Base-by-base conservation (phyloP, 2,113 vertebrate genomes). In the Xenus cinereus region DNA sequence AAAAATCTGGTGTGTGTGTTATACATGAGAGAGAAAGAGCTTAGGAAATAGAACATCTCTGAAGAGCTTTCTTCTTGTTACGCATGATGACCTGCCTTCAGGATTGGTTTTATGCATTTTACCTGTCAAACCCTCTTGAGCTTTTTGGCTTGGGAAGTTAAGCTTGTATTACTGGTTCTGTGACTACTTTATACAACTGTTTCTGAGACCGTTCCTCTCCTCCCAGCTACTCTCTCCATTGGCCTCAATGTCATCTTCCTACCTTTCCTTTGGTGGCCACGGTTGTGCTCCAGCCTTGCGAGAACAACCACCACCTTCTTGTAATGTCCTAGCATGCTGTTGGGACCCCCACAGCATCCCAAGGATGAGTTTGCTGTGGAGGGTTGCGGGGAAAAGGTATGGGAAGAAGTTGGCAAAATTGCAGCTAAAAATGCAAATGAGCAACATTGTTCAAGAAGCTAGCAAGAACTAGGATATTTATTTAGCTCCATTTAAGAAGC, bases 201-300 rank as follows among this genome's bases (percentile, higher is more conserved):
- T 87, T 63, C 19, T 10, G 13, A 64, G 43, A 50, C 5, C 0
- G 2, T 46, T 74, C 33, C 20, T 56, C 28, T 81, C 30, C 27
- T 87, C 35, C 21, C 6, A 54, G n/a, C 4, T 26, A 24, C 28
- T 83, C 16, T 60, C 24, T 69, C 14, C 48, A 16, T 39, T 71
- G 22, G 11, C 28, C 32, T 73, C 63, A 33, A 2, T n/a, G 12
- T 11, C 30, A 1, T 7, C 2, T 45, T 79, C 14, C 41, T 1
- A 1, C 33, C 22, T 67, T 75, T 64, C 26, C 20, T 67, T 46
- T 84, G 84, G 46, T 24, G 30, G 8, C 28, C 51, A 41, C 19
- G 0, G 0, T 9, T 30, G 26, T 59, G 12, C 33, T 51, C 16
- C 67, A 69, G 64, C n/a, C 19, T 45, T 0, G 0, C 23, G 12